A percentile compares a stretch with the other conserved stretches of the same genome.
Evolutionary conservation across 2,797 vertebrate genomes (phyloP).

Genomic region (Sebastes melanostomus): DNA sequence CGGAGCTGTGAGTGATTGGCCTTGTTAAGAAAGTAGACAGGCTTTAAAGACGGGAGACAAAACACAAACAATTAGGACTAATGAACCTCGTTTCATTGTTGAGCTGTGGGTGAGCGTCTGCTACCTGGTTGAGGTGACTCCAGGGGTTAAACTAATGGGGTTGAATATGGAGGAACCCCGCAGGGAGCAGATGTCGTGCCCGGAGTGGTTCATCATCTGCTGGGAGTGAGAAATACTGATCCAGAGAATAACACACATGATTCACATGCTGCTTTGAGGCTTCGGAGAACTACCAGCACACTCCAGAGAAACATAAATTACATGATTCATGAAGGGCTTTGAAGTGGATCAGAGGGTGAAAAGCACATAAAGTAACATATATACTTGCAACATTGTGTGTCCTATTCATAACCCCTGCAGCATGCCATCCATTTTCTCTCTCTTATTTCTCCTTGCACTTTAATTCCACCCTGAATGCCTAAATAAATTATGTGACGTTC

Average conservation of each 20-base stretch:
- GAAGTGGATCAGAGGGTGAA: constrained; percentile 55
- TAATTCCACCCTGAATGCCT: not conserved
- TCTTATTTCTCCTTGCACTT: not conserved
- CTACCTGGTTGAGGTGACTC: constrained; percentile 56
- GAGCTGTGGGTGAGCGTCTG: constrained; percentile 30
- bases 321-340: constrained; percentile 58
- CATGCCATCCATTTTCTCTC: constrained; percentile 9
- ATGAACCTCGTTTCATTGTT: constrained; percentile 59
- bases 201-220: constrained; percentile 42
- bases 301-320: constrained; percentile 52
- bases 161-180: not conserved
- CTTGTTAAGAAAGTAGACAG: constrained; percentile 49
- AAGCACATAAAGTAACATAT: constrained; percentile 42
- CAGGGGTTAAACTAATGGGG: constrained; percentile 22
- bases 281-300: constrained; percentile 8
- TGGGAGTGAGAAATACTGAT: constrained; percentile 43
- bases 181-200: not conserved
- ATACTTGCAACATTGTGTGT: constrained; percentile 36
- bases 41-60: constrained; percentile 43
- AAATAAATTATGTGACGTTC: not conserved
- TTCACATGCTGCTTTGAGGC: constrained; percentile 46
- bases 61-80: constrained; percentile 65
- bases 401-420: constrained; percentile 30
- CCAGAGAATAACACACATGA: constrained; percentile 41
- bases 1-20: constrained; percentile 45